Base-by-base conservation (phyloP, 2,113 vertebrate genomes). In the Herpetotheres cachinnans region DNA sequence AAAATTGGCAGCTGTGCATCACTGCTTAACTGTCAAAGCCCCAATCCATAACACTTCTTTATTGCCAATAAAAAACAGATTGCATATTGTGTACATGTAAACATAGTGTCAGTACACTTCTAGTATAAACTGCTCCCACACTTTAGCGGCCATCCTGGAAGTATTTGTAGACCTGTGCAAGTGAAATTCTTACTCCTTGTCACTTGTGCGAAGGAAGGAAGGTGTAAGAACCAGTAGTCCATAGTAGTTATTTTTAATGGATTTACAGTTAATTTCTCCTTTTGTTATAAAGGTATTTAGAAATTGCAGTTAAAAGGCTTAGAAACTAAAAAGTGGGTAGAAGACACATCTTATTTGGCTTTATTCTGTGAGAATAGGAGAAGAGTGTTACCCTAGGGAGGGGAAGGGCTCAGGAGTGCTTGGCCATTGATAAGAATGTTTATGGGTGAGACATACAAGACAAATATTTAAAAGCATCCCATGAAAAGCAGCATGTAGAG, bases 1-100 rank as follows among this genome's bases (percentile, higher is more conserved):
- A 86, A 83, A 97, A 70, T 14, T 73, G 92, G 62, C 77, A 91
- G 87, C 95, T 92, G 83, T 77, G 38, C 62, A 63, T 93, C 54
- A 22, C 47, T 67, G 34, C 38, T n/a, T 27, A 52, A 6, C 54
- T 89, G 42, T 90, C 89, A 85, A 30, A 87, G 38, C 83, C 78
- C 47, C 79, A 49, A 5, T 67, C 76, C 70, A 20, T 34, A 82
- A n/a, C 44, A 47, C 59, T 94, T 90, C 40, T 84, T 82, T 96
- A 93, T 74, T 94, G 88, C 82, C 65, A 88, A 9, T 96, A 95
- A 96, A 94, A 83, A 80, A 6, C 90, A 95, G 81, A 82, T 90
- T 93, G 76, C 77, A 34, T 76, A 19, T 79, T 78, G 79, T 11
- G 42, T 85, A 46, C n/a, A n/a, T 10, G 13, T 85, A 70, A 96